Base-by-base conservation (phyloP, 2,888 invertebrate genomes). In the Aelia acuminata region DNA sequence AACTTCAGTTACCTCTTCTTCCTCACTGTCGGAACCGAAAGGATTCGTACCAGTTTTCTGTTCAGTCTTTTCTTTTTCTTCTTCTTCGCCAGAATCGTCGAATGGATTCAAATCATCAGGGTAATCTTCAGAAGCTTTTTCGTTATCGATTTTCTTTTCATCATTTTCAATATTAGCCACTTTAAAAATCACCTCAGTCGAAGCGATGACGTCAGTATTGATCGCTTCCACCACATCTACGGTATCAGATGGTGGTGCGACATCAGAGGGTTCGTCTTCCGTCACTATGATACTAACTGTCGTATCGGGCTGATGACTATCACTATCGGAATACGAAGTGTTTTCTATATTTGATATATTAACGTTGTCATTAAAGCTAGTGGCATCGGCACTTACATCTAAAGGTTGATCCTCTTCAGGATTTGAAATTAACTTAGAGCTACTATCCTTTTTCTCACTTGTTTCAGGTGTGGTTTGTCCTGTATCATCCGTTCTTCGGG, bases 81-180 rank as follows among this genome's bases (percentile, higher is more conserved):
- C 80, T 35, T 53, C 89, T 89, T 90, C 91, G 84, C 26, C 48
- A 48, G 39, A 47, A 15, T 89, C 90, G 47, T 88, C 89, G 93
- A 98, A 98, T 10, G 97, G 97, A 93, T 98, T 97, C 90, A 97
- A 93, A 91, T 96, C 94, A 90, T 95, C 95, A 0, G 97, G 97
- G 93, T 97, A 97, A 70, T 93, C 88, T 80, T 43, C 43, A 11
- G 39, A 43, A 22, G 75, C 1, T 80, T 85, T 53, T 31, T 50
- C 53, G 18, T 39, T 20, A 35, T 43, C 7, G 39, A 26, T 70
- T 63, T 70, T 4, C 22, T 87, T 87, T 5, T 7, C 31, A 57
- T 50, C n/a, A 43, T 47, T 47, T 49, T 84, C 84, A 49, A 20
- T 47, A 49, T 43, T 80, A 43, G 43, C 80, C 22, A n/a, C n/a